Base-by-base conservation (phyloP, 2,113 vertebrate species). In the Oncorhynchus masou region DNA sequence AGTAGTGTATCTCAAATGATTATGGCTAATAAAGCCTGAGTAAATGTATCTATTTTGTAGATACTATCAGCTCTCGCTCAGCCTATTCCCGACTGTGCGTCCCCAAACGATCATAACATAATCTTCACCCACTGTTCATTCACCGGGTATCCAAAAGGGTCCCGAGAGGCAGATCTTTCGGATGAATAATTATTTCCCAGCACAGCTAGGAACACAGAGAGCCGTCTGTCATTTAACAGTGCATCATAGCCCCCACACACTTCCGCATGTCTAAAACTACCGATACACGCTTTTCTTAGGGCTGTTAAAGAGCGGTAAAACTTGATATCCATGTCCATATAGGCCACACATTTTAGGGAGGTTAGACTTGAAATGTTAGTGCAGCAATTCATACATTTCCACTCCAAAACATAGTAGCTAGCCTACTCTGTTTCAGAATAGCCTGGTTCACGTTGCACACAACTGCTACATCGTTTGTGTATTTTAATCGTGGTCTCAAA, bases 81-180 rank as follows among this genome's bases (percentile, higher is more conserved):
- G 13, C 16, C 51, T 4, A 54, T 19, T 54, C 51, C 51, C 3
- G 3, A 54, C 16, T 16, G 51, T 54, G 16, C 1, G 51, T 54
- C 51, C 51, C 51, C 51, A 54, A 54, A 5, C 51, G 16, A 54
- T 19, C 13, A 19, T 5, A 54, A 5, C 1, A 54, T 54, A 16
- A 54, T 19, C 3, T 45, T 11, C 39, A 45, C 8, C 49, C 12
- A 4, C 49, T 51, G 3, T 15, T 15, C 49, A 51, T 51, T 51
- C 49, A 16, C 51, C 5, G 15, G 7, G 13, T 67, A 19, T 67
- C 15, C 5, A 67, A 24, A 24, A 96, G 91, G 0, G 94, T 92
- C 66, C 90, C 88, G 66, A 96, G 88, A 5, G 95, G 92, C 60
- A 94, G 95, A 82, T 96, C 94, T 88, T 89, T 96, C 6, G 89